Percentiles rank a stretch among this genome's conserved stretches.
Conservation (phyloP, 2,113 vertebrate species). For the Grammomys surdaster region DNA sequence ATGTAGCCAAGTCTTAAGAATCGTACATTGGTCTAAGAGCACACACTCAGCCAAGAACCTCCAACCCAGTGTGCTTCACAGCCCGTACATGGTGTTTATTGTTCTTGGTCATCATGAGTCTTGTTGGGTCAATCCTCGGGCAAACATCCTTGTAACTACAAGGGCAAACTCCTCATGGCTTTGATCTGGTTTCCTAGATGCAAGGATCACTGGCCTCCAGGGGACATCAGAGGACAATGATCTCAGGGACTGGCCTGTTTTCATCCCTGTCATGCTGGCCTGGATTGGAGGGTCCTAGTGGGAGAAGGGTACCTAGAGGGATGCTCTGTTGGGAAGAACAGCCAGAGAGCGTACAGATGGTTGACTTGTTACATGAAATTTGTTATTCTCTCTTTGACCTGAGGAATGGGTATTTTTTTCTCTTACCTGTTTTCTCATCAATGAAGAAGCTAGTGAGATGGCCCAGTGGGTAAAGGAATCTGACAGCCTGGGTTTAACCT, state of each 20-base stretch:
- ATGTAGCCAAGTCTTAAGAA: neutral
- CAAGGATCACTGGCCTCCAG: neutral
- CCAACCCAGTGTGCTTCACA: neutral
- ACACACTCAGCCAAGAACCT: neutral
- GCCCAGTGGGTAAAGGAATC: neutral
- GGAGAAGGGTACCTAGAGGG: neutral
- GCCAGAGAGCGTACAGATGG: neutral
- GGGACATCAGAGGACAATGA: neutral
- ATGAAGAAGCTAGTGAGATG: neutral
- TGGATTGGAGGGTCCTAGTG: neutral
- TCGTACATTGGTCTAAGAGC: neutral
- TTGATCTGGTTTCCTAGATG: neutral
- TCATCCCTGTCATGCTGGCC: neutral
- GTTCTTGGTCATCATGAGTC: neutral
- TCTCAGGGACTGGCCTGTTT: neutral
- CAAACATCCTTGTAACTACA: constrained; percentile 35
- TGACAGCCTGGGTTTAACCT: neutral
- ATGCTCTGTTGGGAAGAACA: neutral
- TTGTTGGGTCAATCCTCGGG: neutral
- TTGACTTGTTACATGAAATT: neutral
- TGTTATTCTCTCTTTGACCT: constrained; percentile 34
- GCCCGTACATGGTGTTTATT: constrained; percentile 11
- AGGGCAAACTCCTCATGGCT: neutral
- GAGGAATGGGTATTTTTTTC: neutral
- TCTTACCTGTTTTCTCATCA: constrained; percentile 15